These are phyloP conservation scores for Nasonovia ribisnigri DNA, from an alignment of 2,888 invertebrate species.

Conservation along the genomic window DNA sequence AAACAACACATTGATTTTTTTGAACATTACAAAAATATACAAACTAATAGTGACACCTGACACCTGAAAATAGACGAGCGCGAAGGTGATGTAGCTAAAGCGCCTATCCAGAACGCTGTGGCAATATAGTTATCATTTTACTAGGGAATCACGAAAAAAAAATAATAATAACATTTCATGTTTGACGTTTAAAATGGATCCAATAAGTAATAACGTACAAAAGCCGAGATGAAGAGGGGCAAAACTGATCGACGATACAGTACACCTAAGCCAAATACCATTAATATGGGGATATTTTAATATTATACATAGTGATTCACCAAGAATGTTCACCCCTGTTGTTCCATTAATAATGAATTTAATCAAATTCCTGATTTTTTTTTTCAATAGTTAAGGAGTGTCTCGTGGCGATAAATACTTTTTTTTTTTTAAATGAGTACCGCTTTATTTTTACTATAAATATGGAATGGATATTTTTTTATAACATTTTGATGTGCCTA, in stretches of 20 bases:
- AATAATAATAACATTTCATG: no score
- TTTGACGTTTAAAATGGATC: no score
- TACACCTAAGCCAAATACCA: not conserved
- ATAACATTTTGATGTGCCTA: no score
- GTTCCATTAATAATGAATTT: no score
- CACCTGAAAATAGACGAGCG: not conserved
- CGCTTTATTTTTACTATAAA: no score
- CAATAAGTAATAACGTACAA: not conserved
- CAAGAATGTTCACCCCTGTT: no score
- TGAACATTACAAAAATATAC: not conserved
- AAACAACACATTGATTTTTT: not conserved
- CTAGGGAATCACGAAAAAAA: not conserved
- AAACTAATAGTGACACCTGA: not conserved
- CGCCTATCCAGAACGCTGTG: not conserved
- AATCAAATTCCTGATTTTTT: no score
- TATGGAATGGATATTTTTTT: no score
- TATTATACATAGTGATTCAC: no score
- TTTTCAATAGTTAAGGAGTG: no score
- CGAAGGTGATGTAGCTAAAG: not conserved
- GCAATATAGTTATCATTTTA: not conserved
- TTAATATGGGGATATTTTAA: not conserved
- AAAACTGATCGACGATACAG: not conserved
- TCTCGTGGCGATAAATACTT: no score
- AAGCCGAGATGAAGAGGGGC: not conserved
- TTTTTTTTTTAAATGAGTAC: no score